phyloP scores from a whole-genome alignment of 2,797 vertebrate species.

The Chlorospingus flavigularis region DNA sequence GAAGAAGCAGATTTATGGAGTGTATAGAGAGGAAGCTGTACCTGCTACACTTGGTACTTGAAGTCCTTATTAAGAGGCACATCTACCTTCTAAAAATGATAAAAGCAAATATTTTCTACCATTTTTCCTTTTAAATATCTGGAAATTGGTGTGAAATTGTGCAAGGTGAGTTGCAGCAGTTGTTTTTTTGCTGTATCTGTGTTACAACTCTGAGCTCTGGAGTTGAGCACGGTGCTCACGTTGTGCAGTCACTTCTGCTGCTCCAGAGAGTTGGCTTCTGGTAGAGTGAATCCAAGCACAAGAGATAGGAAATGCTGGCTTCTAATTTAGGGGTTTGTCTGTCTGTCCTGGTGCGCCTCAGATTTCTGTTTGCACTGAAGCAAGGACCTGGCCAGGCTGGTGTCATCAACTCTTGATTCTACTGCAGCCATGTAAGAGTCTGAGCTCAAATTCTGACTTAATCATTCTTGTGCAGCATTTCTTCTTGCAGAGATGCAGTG shows the following conservation, averaged over 20 bases:
- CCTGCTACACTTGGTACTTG: neutral
- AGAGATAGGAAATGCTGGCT: neutral
- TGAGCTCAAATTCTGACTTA: neutral
- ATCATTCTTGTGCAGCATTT: neutral
- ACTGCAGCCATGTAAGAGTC: neutral
- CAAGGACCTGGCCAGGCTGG: neutral
- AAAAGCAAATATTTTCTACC: neutral
- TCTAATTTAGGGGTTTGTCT: neutral
- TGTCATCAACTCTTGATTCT: neutral
- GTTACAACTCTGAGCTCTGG: neutral
- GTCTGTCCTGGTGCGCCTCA: neutral
- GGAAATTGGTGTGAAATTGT: neutral
- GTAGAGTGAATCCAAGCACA: neutral
- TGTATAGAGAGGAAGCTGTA: neutral
- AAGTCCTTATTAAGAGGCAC: neutral
- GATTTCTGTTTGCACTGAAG: neutral
- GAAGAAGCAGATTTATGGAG: conserved; percentile 59
- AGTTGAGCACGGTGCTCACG: fast-evolving
- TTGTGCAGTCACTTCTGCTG: neutral
- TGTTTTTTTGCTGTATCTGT: neutral
- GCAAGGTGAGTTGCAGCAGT: neutral
- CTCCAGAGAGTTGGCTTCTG: neutral
- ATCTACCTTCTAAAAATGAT: neutral
- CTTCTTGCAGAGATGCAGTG: neutral
- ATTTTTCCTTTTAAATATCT: neutral